Evolutionary conservation across 2,797 vertebrate species (phyloP), one percentile per base, ranked within the genome.

Genomic region (Channa striata): DNA sequence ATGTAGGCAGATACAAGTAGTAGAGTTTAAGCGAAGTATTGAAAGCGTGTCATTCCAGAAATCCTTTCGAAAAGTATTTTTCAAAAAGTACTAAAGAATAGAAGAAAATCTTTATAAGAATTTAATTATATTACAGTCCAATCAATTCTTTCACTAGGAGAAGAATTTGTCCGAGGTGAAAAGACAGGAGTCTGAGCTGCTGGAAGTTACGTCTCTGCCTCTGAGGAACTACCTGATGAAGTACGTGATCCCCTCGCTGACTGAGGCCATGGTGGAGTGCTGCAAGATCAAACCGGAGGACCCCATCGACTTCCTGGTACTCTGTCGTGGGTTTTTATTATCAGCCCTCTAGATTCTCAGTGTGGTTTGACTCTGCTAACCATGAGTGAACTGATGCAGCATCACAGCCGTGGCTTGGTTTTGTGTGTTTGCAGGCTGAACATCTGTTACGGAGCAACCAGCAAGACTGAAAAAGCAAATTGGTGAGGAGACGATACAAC

Each of bases 191-290:
- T 30, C 73, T 2, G 95, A 97, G 81, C 78, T 96, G 43, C 59
- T 96, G 72, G 96, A 96, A 69, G 94, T 93, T 1, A 94, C 86
- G 37, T 93, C 95, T 20, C 2, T 94, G 47, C 97, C 96, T 19
- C 82, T 98, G 82, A 93, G 97, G 49, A 96, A 96, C 82, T 99
- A 97, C 72, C 87, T 99, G 88, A 97, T 98, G 96, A 95, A 94
- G 76, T 90, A 96, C 0, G 95, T 97, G 51, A 97, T 98, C 95
- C 97, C 98, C 6, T 92, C 95, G 0, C 95, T 99, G 49, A 91
- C 92, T 50, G 89, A 93, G 77, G 96, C 96, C 8, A 91, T 98
- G 84, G 85, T 89, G 2, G 95, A 97, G 46, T 97, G 96, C 76
- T 93, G 94, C 72, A 94, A 90, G 72, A 88, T 94, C 80, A 95